phyloP scores from a whole-genome alignment of 2,113 vertebrate species.

The Equus quagga region DNA sequence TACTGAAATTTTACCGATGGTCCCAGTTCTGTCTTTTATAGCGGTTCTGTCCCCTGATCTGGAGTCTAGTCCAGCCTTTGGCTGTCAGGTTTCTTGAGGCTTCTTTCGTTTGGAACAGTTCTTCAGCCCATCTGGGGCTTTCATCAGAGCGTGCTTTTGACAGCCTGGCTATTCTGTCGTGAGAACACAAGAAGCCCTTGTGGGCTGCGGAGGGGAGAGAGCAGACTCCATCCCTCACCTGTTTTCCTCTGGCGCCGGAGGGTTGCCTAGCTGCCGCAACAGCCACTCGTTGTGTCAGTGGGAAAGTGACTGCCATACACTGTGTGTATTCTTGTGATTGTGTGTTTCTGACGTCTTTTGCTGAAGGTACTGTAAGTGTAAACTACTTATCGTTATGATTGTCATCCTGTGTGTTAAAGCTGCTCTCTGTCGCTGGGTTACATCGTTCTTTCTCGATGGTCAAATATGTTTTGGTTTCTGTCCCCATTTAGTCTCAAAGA shows the following conservation, averaged over 20 bases:
- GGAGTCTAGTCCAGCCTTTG: not conserved
- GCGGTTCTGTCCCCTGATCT: not conserved
- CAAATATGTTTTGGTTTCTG: conserved; percentile 72
- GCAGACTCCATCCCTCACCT: not conserved
- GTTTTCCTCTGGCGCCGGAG: not conserved
- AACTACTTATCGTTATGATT: not conserved
- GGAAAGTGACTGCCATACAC: not conserved
- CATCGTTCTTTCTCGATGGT: conserved; percentile 50
- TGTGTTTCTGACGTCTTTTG: conserved; percentile 35
- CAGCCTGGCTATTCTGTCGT: not conserved
- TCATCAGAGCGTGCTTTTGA: not conserved
- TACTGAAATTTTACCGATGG: not conserved
- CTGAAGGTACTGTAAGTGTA: not conserved
- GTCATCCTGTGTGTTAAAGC: not conserved
- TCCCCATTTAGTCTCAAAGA: conserved; percentile 89
- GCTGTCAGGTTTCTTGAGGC: not conserved
- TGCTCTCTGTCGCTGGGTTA: not conserved
- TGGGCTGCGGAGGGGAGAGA: not conserved
- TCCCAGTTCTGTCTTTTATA: not conserved
- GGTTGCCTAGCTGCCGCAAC: not conserved
- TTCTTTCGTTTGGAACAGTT: not conserved
- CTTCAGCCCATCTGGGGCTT: not conserved
- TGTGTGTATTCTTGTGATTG: not conserved
- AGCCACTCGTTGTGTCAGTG: not conserved
- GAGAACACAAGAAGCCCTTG: not conserved